phyloP scores from a whole-genome alignment of 2,888 invertebrate genomes.

The Lasioglossum malachurum region DNA sequence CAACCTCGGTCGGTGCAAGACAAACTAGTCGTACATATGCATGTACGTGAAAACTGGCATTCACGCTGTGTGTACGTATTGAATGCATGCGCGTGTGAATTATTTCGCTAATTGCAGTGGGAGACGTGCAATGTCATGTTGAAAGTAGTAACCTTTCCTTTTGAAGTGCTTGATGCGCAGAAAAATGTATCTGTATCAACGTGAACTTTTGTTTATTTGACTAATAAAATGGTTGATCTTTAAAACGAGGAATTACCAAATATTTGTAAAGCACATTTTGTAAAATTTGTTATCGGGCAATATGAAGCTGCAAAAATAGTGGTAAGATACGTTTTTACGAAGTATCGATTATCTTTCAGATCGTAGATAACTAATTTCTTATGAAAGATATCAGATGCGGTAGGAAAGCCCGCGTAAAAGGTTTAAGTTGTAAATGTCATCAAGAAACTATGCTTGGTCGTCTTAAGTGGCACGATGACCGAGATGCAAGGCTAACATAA shows the following conservation, averaged over 20 bases:
- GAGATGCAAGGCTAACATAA: constrained; percentile 83
- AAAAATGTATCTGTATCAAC: neutral
- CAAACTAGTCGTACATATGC: constrained; percentile 45
- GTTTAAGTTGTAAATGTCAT: constrained; percentile 64
- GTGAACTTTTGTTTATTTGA: neutral
- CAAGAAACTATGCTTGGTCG: constrained; percentile 48
- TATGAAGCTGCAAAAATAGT: neutral
- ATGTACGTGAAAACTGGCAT: constrained; percentile 71
- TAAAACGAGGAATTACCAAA: neutral
- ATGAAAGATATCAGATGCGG: constrained; percentile 35
- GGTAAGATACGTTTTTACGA: neutral
- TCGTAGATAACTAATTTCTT: neutral
- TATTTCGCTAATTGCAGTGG: constrained; percentile 61
- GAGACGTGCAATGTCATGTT: constrained; percentile 5
- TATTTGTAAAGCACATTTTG: neutral
- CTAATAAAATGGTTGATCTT: neutral
- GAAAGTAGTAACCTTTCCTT: constrained; percentile 21
- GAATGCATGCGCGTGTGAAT: constrained; percentile 61
- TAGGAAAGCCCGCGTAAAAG: constrained; percentile 43
- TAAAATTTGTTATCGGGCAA: neutral
- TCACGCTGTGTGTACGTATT: constrained; percentile 63
- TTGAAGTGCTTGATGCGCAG: neutral
- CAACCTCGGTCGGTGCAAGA: constrained; percentile 47
- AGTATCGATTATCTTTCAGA: neutral
- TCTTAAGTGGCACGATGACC: constrained; percentile 80